Percentiles rank a stretch among this genome's conserved stretches.
phyloP scores from a whole-genome alignment of 2,888 invertebrate species.

The Hermodice carunculata region DNA sequence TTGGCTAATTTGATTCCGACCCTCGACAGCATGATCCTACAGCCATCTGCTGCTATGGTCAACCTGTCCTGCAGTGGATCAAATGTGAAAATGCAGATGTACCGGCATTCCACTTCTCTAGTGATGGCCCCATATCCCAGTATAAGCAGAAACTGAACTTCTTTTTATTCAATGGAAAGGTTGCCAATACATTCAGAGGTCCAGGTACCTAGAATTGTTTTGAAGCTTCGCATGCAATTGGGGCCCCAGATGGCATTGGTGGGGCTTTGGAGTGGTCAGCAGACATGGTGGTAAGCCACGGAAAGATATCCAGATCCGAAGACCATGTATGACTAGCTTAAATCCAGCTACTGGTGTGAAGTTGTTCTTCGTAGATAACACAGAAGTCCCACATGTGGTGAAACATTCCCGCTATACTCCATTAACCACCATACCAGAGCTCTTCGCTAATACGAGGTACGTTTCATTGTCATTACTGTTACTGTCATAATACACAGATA shows the following conservation, averaged over 20 bases:
- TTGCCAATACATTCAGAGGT: too few species aligned
- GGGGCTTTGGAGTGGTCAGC: slow-evolving; percentile 26
- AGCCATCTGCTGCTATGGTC: neutral
- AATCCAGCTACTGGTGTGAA: neutral
- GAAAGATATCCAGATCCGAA: neutral
- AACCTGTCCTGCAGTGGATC: slow-evolving; percentile 20
- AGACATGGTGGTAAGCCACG: neutral
- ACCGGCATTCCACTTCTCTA: neutral
- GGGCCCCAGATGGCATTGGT: slow-evolving; percentile 52
- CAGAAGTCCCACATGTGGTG: too few species aligned
- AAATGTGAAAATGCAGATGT: neutral
- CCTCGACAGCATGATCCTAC: neutral
- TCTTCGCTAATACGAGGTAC: too few species aligned
- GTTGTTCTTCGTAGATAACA: neutral
- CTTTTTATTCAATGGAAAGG: neutral
- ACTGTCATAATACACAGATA: too few species aligned
- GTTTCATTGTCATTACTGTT: too few species aligned
- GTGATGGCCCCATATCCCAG: neutral
- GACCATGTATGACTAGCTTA: neutral
- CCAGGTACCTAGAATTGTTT: slow-evolving; percentile 56
- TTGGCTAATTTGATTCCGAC: too few species aligned
- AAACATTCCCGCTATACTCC: too few species aligned
- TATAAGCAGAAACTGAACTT: neutral
- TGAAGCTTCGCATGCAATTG: slow-evolving; percentile 56
- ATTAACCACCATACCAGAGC: too few species aligned